phyloP scores from a whole-genome alignment of 2,113 vertebrate genomes.

The Eretmodus cyanostictus region DNA sequence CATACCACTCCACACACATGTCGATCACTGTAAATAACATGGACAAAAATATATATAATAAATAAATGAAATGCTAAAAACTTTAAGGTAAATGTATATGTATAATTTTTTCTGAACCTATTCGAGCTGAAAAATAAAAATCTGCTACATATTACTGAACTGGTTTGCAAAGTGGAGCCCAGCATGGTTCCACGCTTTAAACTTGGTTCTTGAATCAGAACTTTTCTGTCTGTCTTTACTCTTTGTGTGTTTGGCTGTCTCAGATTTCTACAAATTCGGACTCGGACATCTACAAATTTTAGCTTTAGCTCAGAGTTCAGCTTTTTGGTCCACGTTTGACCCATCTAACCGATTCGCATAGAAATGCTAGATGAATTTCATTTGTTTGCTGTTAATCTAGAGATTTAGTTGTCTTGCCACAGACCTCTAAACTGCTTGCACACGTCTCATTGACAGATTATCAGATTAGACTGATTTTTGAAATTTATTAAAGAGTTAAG shows the following conservation, averaged over 20 bases:
- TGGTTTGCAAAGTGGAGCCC: not conserved
- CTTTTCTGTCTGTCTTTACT: not conserved
- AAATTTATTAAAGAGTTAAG: not conserved
- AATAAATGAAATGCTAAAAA: not conserved
- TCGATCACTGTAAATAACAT: not conserved
- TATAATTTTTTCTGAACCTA: not conserved
- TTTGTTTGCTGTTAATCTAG: not conserved
- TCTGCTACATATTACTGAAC: not conserved
- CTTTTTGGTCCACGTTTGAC: not conserved
- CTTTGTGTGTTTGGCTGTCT: not conserved
- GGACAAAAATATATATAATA: not conserved
- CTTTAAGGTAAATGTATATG: not conserved
- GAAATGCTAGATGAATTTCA: not conserved
- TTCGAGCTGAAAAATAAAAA: not conserved
- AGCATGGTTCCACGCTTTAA: not conserved
- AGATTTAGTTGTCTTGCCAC: not conserved
- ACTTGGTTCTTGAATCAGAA: not conserved
- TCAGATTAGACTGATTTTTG: not conserved
- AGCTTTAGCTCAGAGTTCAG: not conserved
- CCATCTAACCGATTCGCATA: fast-evolving
- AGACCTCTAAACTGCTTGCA: not conserved
- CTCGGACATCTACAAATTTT: not conserved
- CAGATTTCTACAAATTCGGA: not conserved
- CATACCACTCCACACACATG: not conserved
- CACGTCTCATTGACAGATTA: not conserved